phyloP scores from a whole-genome alignment of 2,113 vertebrate genomes.

The Rhineura floridana region DNA sequence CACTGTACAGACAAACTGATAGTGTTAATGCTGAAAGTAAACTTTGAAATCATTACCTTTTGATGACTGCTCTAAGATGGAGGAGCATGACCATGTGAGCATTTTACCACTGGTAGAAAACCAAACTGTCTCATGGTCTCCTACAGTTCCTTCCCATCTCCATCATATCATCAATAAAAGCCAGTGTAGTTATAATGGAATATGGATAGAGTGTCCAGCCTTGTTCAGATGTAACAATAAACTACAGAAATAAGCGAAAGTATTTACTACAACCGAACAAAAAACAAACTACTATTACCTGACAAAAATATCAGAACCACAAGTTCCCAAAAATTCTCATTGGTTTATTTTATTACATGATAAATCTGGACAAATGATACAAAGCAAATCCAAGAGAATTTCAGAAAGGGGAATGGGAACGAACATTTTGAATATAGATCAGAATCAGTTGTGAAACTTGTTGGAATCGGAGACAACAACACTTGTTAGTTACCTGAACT shows the following conservation, averaged over 20 bases:
- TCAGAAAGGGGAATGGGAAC: neutral
- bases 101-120: neutral
- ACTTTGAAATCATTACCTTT: neutral
- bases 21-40: neutral
- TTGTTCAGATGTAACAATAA: neutral
- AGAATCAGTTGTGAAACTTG: too few relatives aligned
- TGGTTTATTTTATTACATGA: neutral
- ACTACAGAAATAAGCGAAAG: too few relatives aligned
- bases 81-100: neutral
- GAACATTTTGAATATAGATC: neutral
- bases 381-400: neutral
- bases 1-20: neutral
- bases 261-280: too few relatives aligned
- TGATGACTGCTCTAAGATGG: neutral
- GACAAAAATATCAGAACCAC: neutral
- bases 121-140: neutral
- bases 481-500: too few relatives aligned
- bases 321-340: neutral
- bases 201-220: neutral
- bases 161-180: neutral
- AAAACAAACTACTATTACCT: too few relatives aligned
- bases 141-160: neutral
- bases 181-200: neutral
- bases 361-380: neutral
- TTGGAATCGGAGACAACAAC: too few relatives aligned